A percentile compares a stretch with the other conserved stretches of the same genome.
phyloP scores from a whole-genome alignment of 2,113 vertebrate genomes.

The Pterophyllum scalare region DNA sequence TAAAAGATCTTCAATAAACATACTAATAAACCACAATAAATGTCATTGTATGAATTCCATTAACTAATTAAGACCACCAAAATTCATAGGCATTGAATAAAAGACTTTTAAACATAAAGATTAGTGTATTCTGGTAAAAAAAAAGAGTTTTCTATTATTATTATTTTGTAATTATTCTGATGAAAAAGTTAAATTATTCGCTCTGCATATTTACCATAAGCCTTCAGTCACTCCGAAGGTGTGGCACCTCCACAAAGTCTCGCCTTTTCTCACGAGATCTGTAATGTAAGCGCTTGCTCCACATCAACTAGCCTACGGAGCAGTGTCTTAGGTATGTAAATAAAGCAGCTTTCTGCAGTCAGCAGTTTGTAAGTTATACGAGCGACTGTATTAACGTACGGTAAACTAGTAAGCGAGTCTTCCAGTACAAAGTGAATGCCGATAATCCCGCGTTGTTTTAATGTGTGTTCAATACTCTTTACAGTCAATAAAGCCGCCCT shows the following conservation, averaged over 20 bases:
- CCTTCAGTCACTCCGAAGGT: background rate
- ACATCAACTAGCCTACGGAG: background rate
- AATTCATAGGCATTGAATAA: background rate
- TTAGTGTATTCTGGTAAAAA: background rate
- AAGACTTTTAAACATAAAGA: background rate
- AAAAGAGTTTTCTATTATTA: background rate
- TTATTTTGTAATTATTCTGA: background rate
- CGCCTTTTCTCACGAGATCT: conserved; percentile 39
- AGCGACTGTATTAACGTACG: background rate
- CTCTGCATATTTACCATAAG: background rate
- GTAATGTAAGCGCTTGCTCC: background rate
- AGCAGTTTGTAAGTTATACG: background rate
- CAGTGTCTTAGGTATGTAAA: too few relatives aligned
- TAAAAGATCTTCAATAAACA: conserved; percentile 22
- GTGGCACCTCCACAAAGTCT: background rate
- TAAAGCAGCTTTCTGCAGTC: background rate
- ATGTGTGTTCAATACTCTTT: background rate
- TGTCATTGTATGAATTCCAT: background rate
- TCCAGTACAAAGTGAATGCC: background rate
- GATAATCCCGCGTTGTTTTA: background rate
- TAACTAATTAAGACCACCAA: background rate
- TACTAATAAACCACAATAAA: background rate
- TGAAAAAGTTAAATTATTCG: background rate
- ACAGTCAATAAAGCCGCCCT: background rate
- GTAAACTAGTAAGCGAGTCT: background rate